Conservation (phyloP, 2,113 vertebrate species). For the Psittacula cyanocephala region DNA sequence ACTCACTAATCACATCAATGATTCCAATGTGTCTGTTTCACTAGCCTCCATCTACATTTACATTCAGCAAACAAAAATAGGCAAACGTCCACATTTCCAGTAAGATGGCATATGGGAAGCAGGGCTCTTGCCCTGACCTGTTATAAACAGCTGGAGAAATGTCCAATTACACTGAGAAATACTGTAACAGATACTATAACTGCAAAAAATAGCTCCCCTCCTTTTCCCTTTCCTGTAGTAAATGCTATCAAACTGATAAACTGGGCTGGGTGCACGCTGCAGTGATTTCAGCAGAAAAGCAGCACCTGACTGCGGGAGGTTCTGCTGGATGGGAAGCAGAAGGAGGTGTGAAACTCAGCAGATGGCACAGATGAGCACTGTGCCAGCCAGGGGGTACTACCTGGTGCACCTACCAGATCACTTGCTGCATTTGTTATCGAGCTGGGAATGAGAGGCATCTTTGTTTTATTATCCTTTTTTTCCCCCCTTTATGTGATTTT, state of each 20-base stretch:
- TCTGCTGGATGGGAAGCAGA: neutral
- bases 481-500: neutral
- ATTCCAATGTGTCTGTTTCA: neutral
- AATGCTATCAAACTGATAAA: neutral
- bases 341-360: constrained; percentile 13
- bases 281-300: neutral
- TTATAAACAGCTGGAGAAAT: neutral
- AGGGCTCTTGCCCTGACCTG: neutral
- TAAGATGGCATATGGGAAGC: neutral
- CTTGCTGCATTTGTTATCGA: neutral
- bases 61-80: neutral
- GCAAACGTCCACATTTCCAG: neutral
- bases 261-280: neutral
- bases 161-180: neutral
- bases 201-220: neutral
- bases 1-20: neutral
- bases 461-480: neutral
- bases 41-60: neutral
- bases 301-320: neutral
- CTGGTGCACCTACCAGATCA: fast-evolving
- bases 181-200: neutral
- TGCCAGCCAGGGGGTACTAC: constrained; percentile 15
- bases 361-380: neutral
- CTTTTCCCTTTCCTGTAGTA: neutral
- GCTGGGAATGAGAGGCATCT: neutral